phyloP scores from a whole-genome alignment of 2,113 vertebrate genomes.

The Falcunculus frontatus region DNA sequence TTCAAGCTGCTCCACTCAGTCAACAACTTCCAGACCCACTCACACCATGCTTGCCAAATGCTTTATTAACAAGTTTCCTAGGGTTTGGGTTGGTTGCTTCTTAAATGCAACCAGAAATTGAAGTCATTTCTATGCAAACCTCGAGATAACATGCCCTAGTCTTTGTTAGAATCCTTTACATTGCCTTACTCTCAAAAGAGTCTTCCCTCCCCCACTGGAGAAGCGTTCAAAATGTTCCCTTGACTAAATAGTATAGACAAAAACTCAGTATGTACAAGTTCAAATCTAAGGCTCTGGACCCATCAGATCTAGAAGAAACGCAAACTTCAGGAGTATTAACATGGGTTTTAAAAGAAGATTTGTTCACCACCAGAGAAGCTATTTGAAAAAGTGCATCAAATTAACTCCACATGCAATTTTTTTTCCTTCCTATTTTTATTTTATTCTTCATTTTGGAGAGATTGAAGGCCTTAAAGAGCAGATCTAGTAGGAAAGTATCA shows the following conservation, averaged over 20 bases:
- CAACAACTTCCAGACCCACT: not conserved
- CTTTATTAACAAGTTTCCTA: not conserved
- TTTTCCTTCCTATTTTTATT: not conserved
- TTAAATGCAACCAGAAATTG: not conserved
- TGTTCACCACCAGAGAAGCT: not conserved
- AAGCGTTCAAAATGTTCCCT: not conserved
- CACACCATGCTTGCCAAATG: accelerated
- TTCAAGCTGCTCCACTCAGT: not conserved
- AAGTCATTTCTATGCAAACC: not conserved
- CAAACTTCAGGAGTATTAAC: not conserved
- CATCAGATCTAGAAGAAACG: not conserved
- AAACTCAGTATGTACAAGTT: not conserved
- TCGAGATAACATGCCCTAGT: not conserved
- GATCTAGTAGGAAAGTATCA: not conserved
- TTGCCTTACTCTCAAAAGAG: not conserved
- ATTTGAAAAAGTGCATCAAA: not conserved
- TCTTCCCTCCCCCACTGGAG: not conserved
- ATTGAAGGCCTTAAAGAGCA: not conserved
- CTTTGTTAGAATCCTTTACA: not conserved
- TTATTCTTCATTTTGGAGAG: not conserved
- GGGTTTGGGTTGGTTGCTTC: not conserved
- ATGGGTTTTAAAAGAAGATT: not conserved
- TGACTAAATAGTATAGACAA: not conserved
- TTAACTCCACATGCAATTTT: not conserved
- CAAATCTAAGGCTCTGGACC: not conserved